Base-by-base conservation (phyloP, 92 coral and sea anemone genomes). In the Siderastrea siderea region DNA sequence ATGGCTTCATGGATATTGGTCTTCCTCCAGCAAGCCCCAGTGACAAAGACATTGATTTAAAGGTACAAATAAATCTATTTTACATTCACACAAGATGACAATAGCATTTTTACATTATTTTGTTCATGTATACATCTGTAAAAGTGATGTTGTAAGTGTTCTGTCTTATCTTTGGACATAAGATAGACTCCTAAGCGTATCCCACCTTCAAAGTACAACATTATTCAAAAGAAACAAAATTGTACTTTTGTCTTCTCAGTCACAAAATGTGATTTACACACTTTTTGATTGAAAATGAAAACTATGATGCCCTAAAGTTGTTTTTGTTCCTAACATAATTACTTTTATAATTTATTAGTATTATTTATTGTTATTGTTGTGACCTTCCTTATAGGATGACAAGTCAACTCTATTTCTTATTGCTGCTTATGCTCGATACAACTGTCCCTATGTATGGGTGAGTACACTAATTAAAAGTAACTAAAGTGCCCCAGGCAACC, bases 21-120 rank as follows among this genome's bases (percentile, higher is more conserved):
- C 91, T 97, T 50, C 99, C 99, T 10, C 99, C 99, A 46, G 99
- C 99, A 6, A 97, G 99, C 55, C 99, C 99, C 7, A 97, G 99
- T 89, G 99, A 97, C 58, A 91, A 94, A 84, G 99, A 97, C 79
- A 95, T 94, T 71, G 99, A 95, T 78, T 90, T 95, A 15, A 96
- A 97, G 98, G 99, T 95, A 58, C 46, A 8, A 19, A 5, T 11
- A 15, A 8, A 5, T 26, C 17, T 16, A 11, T n/a, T 3, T 6
- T 13, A 6, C 26, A 14, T 7, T 7, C 44, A 15, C 5, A 48
- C 7, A 49, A 73, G 58, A 49, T 17, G 43, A 72, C 43, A 19
- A 66, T 19, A 45, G 8, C 13, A 15, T 17, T 9, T 15, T 17
- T 26, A 26, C 38, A 26, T 26, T 26, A 26, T 26, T 26, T 26